Base-by-base conservation (phyloP, 2,113 vertebrate species). In the Neotragus pygmaeus region DNA sequence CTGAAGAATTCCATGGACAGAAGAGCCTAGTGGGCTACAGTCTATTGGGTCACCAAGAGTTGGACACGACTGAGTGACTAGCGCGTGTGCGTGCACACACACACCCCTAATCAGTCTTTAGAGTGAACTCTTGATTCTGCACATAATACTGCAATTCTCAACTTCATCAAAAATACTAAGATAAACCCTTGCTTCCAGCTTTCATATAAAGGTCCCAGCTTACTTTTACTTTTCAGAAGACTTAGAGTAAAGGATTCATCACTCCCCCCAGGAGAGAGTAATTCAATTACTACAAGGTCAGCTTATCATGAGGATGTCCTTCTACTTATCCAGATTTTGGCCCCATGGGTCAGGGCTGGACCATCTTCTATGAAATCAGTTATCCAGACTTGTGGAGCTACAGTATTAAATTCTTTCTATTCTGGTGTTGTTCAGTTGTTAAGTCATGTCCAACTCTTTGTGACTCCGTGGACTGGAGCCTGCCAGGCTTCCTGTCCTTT, bases 221-320 rank as follows among this genome's bases (percentile, higher is more conserved):
- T 47, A 83, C 58, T 53, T 81, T 57, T 47, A 83, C 58, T 53
- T 81, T 28, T 91, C 82, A 91, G 88, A 49, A 91, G 7, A 43
- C 19, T 91, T 73, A 45, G 19, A 70, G n/a, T 51, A 81, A 58
- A 39, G 33, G 39, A 45, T 25, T 55, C n/a, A 19, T 55, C 58
- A 88, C 19, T 77, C 21, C 23, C 49, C n/a, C 6, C 49, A 66
- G 57, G 10, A 90, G 27, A 73, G 28, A 55, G 3, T 60, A 73
- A 86, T 47, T 85, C 43, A 60, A 47, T 84, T 43, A 87, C 28
- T 33, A 58, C 12, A 64, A 62, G 12, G 57, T 51, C 14, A 51
- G 36, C 70, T 49, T 58, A 16, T 66, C 39, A 9, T 70, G 25
- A 89, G 62, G 10, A 51, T 78, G 21, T 58, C 57, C 30, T 88